Percentiles rank a stretch among this genome's conserved stretches.
phyloP scores from a whole-genome alignment of 2,888 invertebrate genomes.

The Drosophila barbarae region DNA sequence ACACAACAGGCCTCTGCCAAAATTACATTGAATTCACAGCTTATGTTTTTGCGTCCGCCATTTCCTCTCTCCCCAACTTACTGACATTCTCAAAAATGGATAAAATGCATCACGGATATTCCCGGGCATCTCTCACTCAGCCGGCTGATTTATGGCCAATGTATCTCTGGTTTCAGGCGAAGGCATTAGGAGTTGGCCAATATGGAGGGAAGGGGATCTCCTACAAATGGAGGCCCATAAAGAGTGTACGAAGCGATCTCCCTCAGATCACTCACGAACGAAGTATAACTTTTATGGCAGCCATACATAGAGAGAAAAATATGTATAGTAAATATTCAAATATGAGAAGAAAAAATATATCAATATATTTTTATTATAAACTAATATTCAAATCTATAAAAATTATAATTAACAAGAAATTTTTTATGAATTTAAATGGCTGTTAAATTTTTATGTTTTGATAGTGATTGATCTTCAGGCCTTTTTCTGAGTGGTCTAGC shows the following conservation, averaged over 20 bases:
- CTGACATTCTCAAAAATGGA: conserved; percentile 67
- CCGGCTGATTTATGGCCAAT: conserved; percentile 59
- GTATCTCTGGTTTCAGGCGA: conserved; percentile 52
- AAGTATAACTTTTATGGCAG: conserved; percentile 64
- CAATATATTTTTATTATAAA: too few relatives aligned
- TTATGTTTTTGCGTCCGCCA: conserved; percentile 55
- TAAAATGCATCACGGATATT: conserved; percentile 40
- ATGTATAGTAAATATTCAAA: background rate
- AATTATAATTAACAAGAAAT: too few relatives aligned
- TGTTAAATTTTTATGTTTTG: background rate
- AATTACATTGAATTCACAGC: conserved; percentile 66
- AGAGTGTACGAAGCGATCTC: conserved; percentile 57
- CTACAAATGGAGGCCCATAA: conserved; percentile 49
- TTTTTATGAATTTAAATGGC: too few relatives aligned
- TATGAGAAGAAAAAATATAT: too few relatives aligned
- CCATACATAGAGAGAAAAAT: background rate
- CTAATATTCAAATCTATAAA: too few relatives aligned
- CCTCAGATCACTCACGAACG: conserved; percentile 68
- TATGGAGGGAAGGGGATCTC: background rate
- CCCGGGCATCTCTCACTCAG: conserved; percentile 34
- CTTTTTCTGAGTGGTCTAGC: conserved; percentile 11
- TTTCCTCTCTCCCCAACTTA: conserved; percentile 41
- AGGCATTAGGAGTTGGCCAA: conserved; percentile 36
- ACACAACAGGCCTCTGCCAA: conserved; percentile 55
- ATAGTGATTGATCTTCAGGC: background rate